Evolutionary conservation across 2,113 vertebrate species (phyloP), one percentile per base, ranked within the genome.

Genomic region (Silurus glanis): DNA sequence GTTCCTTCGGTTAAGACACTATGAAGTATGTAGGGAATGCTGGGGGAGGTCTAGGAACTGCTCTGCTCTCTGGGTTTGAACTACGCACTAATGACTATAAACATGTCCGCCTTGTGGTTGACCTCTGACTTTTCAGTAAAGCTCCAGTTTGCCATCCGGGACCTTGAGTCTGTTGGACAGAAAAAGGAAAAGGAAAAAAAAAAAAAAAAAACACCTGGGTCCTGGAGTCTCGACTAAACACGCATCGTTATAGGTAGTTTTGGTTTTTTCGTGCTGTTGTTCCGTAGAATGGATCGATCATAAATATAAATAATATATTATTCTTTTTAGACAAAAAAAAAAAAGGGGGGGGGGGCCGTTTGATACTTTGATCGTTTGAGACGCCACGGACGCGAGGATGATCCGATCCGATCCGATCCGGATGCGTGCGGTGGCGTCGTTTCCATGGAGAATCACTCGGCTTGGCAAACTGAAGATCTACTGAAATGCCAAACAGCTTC

Each of bases 1-100:
- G 94, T 93, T 95, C 94, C 95, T 95, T 95, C 95, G 91, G 95
- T 97, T 97, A 98, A 99, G 97, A 98, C 97, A 97, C 97, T 96
- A 97, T 96, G 92, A 96, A 95, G 95, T 95, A 95, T 92, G 94
- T 92, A 95, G 95, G 96, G 96, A 97, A 98, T 97, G 97, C 96
- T 96, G 96, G 94, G 95, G 95, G 96, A 94, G 95, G 95, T 95
- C 94, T 93, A 74, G 92, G 93, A 90, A 91, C 92, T 80, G 93
- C 94, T 96, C 94, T 94, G 93, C 96, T 96, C 95, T 96, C 94
- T 93, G 93, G 92, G 92, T 88, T 93, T 94, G 94, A 95, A 95
- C 95, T 94, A 94, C 94, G 95, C 92, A 93, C 93, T 91, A 91
- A 93, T 90, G 93, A 94, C 93, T 94, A 83, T 61, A 83, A 87